These are phyloP conservation scores for Fragum fragum DNA, from an alignment of 2,888 invertebrate genomes.

Conservation along the genomic window DNA sequence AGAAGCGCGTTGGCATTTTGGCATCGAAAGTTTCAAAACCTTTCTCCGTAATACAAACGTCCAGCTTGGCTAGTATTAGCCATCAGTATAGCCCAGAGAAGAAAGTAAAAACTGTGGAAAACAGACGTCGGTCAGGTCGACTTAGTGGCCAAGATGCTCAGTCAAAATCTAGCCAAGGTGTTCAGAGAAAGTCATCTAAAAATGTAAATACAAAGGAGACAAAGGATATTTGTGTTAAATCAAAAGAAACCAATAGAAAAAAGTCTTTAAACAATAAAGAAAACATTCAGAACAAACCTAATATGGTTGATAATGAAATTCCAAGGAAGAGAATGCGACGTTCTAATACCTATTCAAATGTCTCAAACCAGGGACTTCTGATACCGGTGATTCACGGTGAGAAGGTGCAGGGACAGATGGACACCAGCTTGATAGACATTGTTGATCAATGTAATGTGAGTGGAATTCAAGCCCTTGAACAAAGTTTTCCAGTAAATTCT, in stretches of 20 bases:
- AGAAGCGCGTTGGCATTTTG: constrained; percentile 76
- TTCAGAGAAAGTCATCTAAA: too few species aligned
- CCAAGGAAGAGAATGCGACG: constrained; percentile 59
- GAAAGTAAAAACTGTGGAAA: neutral
- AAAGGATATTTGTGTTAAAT: neutral
- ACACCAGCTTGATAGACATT: constrained; percentile 49
- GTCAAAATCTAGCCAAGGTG: neutral
- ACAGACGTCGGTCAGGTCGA: neutral
- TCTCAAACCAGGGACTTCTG: constrained; percentile 51
- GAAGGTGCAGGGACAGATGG: constrained; percentile 47
- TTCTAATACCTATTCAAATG: constrained; percentile 68
- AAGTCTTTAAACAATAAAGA: constrained; percentile 5
- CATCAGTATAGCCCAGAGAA: constrained; percentile 76
- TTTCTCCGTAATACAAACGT: constrained; percentile 78
- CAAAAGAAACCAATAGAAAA: neutral
- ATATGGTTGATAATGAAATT: constrained; percentile 13
- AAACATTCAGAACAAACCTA: neutral
- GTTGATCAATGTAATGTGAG: constrained; percentile 53
- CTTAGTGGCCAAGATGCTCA: neutral
- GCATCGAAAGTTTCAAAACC: constrained; percentile 73
- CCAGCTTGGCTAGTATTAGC: constrained; percentile 76
- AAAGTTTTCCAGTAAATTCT: constrained; percentile 2
- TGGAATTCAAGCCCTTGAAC: constrained; percentile 44
- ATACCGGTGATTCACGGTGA: constrained; percentile 63
- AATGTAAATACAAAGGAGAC: too few species aligned